Conservation (phyloP, 2,797 vertebrate species). For the Gymnodraco acuticeps region DNA sequence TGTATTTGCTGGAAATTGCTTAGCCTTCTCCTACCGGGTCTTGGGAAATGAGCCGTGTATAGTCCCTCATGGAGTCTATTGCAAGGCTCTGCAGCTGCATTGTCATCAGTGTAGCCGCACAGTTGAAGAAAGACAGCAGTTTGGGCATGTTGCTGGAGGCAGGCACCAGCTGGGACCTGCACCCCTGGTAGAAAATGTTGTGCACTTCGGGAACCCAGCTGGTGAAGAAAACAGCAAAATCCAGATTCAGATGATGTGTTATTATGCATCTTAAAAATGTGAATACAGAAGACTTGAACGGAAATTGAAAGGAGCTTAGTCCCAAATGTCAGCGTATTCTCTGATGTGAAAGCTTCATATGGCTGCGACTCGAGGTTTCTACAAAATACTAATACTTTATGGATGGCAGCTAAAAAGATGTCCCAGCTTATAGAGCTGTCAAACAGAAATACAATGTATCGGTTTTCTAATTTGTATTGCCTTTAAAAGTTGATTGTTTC, state of each 20-base stretch:
- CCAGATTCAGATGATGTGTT: background rate
- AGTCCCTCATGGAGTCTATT: constrained; percentile 87
- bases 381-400: background rate
- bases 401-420: background rate
- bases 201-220: constrained; percentile 92
- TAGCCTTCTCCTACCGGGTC: constrained; percentile 76
- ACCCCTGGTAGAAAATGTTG: constrained; percentile 86
- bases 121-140: constrained; percentile 88
- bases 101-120: constrained; percentile 89
- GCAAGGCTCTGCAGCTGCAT: constrained; percentile 88
- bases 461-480: background rate
- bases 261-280: background rate
- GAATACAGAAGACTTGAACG: background rate
- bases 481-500: background rate
- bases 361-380: background rate
- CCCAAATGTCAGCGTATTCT: background rate
- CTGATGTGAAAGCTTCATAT: background rate
- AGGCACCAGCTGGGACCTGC: constrained; percentile 84
- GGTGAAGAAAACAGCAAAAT: constrained; percentile 28
- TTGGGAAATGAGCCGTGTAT: constrained; percentile 86
- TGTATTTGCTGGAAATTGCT: background rate
- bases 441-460: background rate
- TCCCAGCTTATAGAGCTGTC: background rate
- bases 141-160: constrained; percentile 72
- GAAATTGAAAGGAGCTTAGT: too few species aligned